These are phyloP conservation scores for Macrostomum lignano DNA, from an alignment of 1,140 invertebrate species.

Conservation along the genomic window DNA sequence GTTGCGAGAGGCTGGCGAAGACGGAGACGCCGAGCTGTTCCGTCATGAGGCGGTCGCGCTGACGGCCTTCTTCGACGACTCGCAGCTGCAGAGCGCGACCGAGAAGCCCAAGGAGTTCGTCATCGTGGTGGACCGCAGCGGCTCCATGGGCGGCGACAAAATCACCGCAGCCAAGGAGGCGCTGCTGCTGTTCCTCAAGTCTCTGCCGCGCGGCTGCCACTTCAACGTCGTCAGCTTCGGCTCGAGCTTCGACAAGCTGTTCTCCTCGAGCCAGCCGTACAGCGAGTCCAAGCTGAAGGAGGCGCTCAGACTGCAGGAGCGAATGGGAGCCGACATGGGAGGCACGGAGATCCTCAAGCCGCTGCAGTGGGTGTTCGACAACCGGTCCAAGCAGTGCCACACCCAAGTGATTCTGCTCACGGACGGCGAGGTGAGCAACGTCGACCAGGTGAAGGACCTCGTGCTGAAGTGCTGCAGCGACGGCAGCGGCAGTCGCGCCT, in stretches of 20 bases:
- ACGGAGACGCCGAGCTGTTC: too few relatives aligned
- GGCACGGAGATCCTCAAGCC: slow-evolving; percentile 24
- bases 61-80: too few relatives aligned
- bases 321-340: slow-evolving; percentile 15
- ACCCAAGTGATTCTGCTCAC: slow-evolving; percentile 19
- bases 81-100: too few relatives aligned
- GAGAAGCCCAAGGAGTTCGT: too few relatives aligned
- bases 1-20: too few relatives aligned
- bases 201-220: slow-evolving; percentile 10
- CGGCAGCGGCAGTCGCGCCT: slow-evolving; percentile 11
- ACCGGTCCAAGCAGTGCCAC: slow-evolving; percentile 12
- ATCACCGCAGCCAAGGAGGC: slow-evolving; percentile 16
- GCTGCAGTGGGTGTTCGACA: slow-evolving; percentile 14
- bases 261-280: slow-evolving; percentile 10
- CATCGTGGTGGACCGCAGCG: slow-evolving; percentile 16
- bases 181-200: slow-evolving; percentile 11
- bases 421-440: slow-evolving; percentile 22
- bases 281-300: slow-evolving; percentile 9
- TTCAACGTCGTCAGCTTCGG: slow-evolving; percentile 12
- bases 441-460: slow-evolving; percentile 13
- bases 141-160: slow-evolving; percentile 16
- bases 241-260: slow-evolving; percentile 8
- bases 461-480: slow-evolving; percentile 13
- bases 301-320: slow-evolving; percentile 8
- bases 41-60: too few relatives aligned